phyloP scores from a whole-genome alignment of 2,797 vertebrate species.

The Periparus ater region DNA sequence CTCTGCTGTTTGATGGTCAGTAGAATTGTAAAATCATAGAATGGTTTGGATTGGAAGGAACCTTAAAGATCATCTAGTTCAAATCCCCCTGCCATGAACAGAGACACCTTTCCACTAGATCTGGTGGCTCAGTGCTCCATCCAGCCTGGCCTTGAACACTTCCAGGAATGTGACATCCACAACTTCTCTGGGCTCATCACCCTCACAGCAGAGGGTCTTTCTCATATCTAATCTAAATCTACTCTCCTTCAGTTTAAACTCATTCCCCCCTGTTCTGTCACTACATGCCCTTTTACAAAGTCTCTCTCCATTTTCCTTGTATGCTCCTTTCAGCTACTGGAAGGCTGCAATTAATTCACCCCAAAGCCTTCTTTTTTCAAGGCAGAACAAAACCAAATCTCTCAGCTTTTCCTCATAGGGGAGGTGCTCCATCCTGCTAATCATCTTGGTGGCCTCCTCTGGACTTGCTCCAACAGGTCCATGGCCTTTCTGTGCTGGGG shows the following conservation, averaged over 20 bases:
- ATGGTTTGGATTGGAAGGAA: neutral
- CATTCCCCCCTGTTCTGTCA: neutral
- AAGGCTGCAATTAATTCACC: neutral
- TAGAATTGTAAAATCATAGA: neutral
- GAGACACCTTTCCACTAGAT: neutral
- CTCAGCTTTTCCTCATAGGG: neutral
- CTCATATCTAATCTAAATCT: neutral
- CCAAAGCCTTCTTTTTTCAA: neutral
- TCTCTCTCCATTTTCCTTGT: neutral
- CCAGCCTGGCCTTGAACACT: neutral
- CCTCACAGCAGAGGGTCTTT: neutral
- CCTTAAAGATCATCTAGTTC: neutral
- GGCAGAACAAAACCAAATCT: neutral
- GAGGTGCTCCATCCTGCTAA: neutral
- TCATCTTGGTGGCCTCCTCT: neutral
- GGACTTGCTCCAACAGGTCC: neutral
- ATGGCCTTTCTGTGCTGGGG: accelerated
- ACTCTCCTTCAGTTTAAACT: neutral
- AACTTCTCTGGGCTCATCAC: neutral
- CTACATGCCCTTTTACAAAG: neutral
- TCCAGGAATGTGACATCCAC: neutral
- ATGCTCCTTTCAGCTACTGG: neutral
- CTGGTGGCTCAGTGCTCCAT: neutral
- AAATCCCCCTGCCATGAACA: neutral
- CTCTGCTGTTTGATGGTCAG: neutral